phyloP scores from a whole-genome alignment of 64 coral and sea anemone genomes.

The Exaiptasia diaphana region DNA sequence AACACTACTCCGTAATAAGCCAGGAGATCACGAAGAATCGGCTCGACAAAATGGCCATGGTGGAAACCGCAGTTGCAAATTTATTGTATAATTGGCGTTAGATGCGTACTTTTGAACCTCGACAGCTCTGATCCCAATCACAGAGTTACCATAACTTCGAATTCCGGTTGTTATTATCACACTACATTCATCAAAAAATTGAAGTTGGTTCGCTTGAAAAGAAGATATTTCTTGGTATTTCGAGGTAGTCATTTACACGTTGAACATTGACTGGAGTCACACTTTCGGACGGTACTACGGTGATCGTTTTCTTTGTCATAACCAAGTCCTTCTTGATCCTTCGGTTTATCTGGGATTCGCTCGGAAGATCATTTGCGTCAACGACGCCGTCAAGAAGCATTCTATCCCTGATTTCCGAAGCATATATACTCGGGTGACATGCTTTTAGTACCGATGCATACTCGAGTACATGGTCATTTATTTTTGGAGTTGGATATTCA shows the following conservation, averaged over 20 bases:
- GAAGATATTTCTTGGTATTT: too few relatives aligned
- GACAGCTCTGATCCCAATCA: neutral
- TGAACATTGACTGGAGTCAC: neutral
- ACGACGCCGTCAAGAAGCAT: neutral
- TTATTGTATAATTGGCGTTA: conserved; percentile 56
- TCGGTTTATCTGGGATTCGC: conserved; percentile 3
- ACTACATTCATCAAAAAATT: conserved; percentile 6
- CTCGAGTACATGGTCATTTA: neutral
- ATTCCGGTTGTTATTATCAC: conserved; percentile 35
- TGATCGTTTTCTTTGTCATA: neutral
- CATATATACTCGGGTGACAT: conserved; percentile 6
- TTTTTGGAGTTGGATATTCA: neutral
- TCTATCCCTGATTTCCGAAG: neutral
- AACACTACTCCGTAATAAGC: neutral
- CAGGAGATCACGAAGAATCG: neutral
- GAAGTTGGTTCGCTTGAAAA: neutral
- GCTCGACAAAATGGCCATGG: conserved; percentile 7
- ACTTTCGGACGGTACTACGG: neutral
- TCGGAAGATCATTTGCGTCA: conserved; percentile 1
- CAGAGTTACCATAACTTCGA: conserved; percentile 13
- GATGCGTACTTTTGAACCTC: conserved; percentile 35
- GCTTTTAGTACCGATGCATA: neutral
- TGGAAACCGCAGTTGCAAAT: conserved; percentile 40
- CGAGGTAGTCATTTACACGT: neutral
- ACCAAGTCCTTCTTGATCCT: neutral